Evolutionary conservation across 2,888 invertebrate genomes (phyloP), one percentile per base, ranked within the genome.

Genomic region (Zhuqinia jingwanae): DNA sequence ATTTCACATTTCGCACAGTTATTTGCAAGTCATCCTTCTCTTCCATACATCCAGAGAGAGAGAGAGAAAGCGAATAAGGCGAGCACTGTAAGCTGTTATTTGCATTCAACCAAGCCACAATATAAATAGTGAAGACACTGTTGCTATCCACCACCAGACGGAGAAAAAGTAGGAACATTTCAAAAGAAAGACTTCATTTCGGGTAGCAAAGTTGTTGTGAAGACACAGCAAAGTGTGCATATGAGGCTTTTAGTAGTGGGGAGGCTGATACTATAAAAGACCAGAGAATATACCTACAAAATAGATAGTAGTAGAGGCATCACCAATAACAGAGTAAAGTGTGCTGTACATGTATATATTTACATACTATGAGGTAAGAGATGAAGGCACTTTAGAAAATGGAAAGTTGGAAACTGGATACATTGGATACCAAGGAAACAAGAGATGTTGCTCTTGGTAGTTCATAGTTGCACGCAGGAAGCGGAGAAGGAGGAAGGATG

Each of bases 321-420:
- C 8, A n/a, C n/a, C n/a, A n/a, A 17, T 5, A 58, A 22, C 10
- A 60, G 27, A 60, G 30, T 27, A 25, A 15, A 27, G 2, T 36
- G 36, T 36, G 36, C 8, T n/a, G n/a, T 36, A 36, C 36, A 8
- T 36, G 36, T n/a, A n/a, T n/a, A n/a, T n/a, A n/a, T n/a, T n/a
- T n/a, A n/a, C n/a, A n/a, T n/a, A n/a, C n/a, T n/a, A n/a, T n/a
- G 36, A 36, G 8, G 36, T 36, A 36, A 70, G 47, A 17, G 11
- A 42, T 42, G 42, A 45, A 1, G 25, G 70, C 70, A 70, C 25
- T 70, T 70, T 70, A 47, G 70, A 70, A 70, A 47, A 47, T 47
- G 70, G 70, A 70, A 70, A 70, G 70, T 70, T 47, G 22, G 53
- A 36, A 75, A 56, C 75, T 53, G 75, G 56, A 75, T 75, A 30